phyloP scores from a whole-genome alignment of 2,113 vertebrate species.

The Tychaedon coryphoeus region DNA sequence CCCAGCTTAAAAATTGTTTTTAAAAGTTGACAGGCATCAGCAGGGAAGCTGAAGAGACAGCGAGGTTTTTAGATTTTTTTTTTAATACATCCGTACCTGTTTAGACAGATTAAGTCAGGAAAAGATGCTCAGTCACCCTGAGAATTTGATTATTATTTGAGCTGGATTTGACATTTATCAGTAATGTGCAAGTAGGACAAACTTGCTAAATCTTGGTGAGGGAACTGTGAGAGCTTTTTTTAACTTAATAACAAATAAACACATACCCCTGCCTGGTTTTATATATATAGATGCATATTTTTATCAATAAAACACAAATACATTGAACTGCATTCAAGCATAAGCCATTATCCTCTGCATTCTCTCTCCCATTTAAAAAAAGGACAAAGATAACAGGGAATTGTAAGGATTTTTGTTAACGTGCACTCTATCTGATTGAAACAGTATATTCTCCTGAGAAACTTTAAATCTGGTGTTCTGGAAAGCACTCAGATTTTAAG shows the following conservation, averaged over 20 bases:
- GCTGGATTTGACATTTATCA: slow-evolving; percentile 61
- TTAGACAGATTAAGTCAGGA: slow-evolving; percentile 74
- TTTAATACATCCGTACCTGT: slow-evolving; percentile 76
- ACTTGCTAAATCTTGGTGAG: neutral
- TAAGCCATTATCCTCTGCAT: neutral
- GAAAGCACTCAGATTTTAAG: neutral
- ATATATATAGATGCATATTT: neutral
- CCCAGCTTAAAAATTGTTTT: slow-evolving; percentile 71
- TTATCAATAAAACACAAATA: neutral
- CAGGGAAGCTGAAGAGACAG: slow-evolving; percentile 69
- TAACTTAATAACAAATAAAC: neutral
- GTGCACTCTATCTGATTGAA: neutral
- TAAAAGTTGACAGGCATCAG: slow-evolving; percentile 85
- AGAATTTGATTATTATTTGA: slow-evolving; percentile 70
- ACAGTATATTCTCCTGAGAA: neutral
- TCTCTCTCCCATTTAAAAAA: neutral
- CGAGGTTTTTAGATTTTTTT: slow-evolving; percentile 50
- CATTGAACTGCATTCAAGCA: neutral
- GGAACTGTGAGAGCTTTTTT: neutral
- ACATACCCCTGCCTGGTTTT: neutral
- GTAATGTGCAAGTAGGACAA: neutral
- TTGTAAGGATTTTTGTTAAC: slow-evolving; percentile 6
- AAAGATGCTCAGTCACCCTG: slow-evolving; percentile 72
- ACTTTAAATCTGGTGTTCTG: neutral
- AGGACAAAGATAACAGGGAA: neutral